A percentile compares a stretch with the other conserved stretches of the same genome.
Evolutionary conservation across 2,113 vertebrate genomes (phyloP).

Genomic region (Carollia perspicillata): DNA sequence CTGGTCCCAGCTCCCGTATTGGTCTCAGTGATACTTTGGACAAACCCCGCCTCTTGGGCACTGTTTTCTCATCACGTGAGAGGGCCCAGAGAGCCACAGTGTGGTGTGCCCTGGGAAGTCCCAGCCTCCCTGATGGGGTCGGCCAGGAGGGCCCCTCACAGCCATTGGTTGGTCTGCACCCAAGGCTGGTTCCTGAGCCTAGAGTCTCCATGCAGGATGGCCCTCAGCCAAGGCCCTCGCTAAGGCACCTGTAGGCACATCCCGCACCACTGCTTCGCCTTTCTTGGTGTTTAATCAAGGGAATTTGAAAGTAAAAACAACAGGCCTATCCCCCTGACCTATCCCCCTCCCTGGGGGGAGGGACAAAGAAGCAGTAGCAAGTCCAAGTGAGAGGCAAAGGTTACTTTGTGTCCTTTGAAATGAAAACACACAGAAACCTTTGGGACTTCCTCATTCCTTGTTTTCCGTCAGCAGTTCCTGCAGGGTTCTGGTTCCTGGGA

Average conservation of each 20-base stretch:
- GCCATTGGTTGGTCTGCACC: neutral
- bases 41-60: neutral
- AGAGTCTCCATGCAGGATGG: accelerated
- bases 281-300: neutral
- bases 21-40: neutral
- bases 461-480: neutral
- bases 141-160: neutral
- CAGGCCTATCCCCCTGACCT: neutral
- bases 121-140: neutral
- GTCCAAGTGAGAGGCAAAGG: constrained; percentile 3
- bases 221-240: neutral
- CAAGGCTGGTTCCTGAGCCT: neutral
- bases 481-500: neutral
- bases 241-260: accelerated
- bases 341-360: neutral
- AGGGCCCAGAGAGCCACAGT: neutral
- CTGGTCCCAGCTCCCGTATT: too few species aligned
- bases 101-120: neutral
- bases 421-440: neutral
- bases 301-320: constrained; percentile 52
- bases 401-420: constrained; percentile 1
- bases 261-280: accelerated
- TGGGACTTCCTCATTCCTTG: constrained; percentile 51
- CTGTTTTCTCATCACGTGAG: neutral
- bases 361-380: neutral